Base-by-base conservation (phyloP, 2,888 invertebrate species). In the Podabrus alpinus region DNA sequence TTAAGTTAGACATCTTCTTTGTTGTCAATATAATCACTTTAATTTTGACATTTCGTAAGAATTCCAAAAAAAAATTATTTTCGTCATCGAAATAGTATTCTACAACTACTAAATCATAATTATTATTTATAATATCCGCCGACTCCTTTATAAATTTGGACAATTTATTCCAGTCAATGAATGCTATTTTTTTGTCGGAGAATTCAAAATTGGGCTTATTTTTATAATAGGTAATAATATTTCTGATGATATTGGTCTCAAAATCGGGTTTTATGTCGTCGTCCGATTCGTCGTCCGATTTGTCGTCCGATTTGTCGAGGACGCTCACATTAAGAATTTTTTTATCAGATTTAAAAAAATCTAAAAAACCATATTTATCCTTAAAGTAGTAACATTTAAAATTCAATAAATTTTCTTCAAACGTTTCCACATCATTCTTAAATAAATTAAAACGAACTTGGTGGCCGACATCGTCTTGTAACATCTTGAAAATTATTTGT, bases 221-320 rank as follows among this genome's bases (percentile, higher is more conserved):
- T n/a, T 69, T n/a, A 45, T 69, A 66, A 66, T 24, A 68, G 3
- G n/a, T 67, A 11, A 68, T 45, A 3, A 77, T 17, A 15, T 74
- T 77, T 11, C 69, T 29, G 16, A 77, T 67, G 16, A 77, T 59
- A 11, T 64, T 66, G 1, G 69, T 72, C 72, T 77, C 77, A 15
- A 74, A 59, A 24, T 72, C 61, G 29, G 24, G 69, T 15, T 62
- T 29, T 19, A 68, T 15, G n/a, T n/a, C n/a, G n/a, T n/a, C n/a
- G n/a, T n/a, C n/a, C n/a, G n/a, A n/a, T n/a, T n/a, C n/a, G n/a
- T n/a, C n/a, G n/a, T n/a, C n/a, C n/a, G n/a, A n/a, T n/a, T n/a
- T n/a, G n/a, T n/a, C n/a, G n/a, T n/a, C n/a, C n/a, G n/a, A n/a
- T n/a, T n/a, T n/a, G n/a, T 19, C 19, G 19, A 19, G 19, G 59